phyloP scores from a whole-genome alignment of 1,140 invertebrate species.

The Solen grandis region DNA sequence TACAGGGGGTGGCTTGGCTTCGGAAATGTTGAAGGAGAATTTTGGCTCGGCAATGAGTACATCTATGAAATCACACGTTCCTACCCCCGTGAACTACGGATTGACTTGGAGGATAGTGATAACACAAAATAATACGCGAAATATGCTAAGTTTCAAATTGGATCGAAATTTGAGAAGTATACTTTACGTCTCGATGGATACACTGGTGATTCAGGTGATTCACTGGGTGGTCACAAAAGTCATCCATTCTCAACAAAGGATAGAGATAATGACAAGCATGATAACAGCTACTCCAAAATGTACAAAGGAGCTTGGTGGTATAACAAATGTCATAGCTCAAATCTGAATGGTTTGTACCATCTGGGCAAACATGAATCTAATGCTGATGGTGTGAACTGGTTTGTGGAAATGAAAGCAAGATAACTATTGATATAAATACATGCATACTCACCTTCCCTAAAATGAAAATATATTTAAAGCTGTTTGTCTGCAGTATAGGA shows the following conservation, averaged over 20 bases:
- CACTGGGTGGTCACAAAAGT: not conserved
- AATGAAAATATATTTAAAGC: too few species aligned
- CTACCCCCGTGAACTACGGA: slow-evolving; percentile 9
- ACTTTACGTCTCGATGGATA: slow-evolving; percentile 3
- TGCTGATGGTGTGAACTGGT: too few species aligned
- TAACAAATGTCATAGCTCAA: slow-evolving; percentile 8
- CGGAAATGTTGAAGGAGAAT: not conserved
- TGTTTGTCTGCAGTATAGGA: too few species aligned
- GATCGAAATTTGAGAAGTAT: slow-evolving; percentile 5
- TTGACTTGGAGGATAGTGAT: slow-evolving; percentile 44
- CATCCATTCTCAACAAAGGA: slow-evolving; percentile 7
- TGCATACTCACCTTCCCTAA: too few species aligned
- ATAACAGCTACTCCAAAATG: not conserved
- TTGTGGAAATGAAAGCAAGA: too few species aligned
- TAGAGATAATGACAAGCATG: not conserved
- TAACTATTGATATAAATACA: too few species aligned
- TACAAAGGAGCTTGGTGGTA: slow-evolving; percentile 43
- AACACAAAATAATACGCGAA: slow-evolving; percentile 24
- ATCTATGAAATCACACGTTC: slow-evolving; percentile 5
- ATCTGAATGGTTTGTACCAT: too few species aligned
- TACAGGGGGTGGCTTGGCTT: too few species aligned
- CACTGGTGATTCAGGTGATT: slow-evolving; percentile 26
- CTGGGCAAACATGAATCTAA: too few species aligned
- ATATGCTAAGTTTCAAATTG: too few species aligned
- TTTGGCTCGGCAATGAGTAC: slow-evolving; percentile 47